Base-by-base conservation (phyloP, 1,140 invertebrate species). In the Drosophila gunungcola region DNA sequence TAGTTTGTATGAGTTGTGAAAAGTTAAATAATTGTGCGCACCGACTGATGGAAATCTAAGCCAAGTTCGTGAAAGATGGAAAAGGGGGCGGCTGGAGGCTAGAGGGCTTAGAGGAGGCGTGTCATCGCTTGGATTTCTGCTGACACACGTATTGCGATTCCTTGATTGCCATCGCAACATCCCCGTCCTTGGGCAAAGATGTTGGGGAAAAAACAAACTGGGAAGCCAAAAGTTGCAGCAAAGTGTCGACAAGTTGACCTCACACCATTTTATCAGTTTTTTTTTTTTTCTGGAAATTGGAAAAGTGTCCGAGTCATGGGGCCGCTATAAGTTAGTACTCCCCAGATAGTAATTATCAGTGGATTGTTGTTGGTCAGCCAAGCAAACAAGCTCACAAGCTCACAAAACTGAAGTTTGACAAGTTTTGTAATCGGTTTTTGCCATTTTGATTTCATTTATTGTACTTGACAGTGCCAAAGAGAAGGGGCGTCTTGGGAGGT, bases 281-380 rank as follows among this genome's bases (percentile, higher is more conserved):
- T 61, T 46, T 32, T 13, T 36, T 27, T 10, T 49, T 56, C 36
- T 51, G 43, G 46, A 70, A 70, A 70, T 65, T 69, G 64, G 64
- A 70, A 70, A 70, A 70, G 65, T 70, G 64, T 48, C 51, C 42
- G 34, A 69, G 67, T 70, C 67, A 69, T 46, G 55, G 56, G 45
- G 27, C 48, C 41, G 73, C 77, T 80, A 72, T 88, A 88, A 83
- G 83, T 88, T 85, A 85, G 82, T 83, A 80, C 73, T 88, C 83
- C 83, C 84, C 84, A 89, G 83, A 89, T 89, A 88, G 83, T 89
- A 88, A 88, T 88, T 88, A 88, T 88, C 83, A 83, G 73, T 83
- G 73, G 84, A 89, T 88, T 88, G 84, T 88, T 70, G 75, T 88
- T 72, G 75, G 67, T 69, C 65, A 74, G 75, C 48, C 21, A 13